Evolutionary conservation across 2,797 vertebrate species (phyloP).

Genomic region (Tragelaphus oryx): DNA sequence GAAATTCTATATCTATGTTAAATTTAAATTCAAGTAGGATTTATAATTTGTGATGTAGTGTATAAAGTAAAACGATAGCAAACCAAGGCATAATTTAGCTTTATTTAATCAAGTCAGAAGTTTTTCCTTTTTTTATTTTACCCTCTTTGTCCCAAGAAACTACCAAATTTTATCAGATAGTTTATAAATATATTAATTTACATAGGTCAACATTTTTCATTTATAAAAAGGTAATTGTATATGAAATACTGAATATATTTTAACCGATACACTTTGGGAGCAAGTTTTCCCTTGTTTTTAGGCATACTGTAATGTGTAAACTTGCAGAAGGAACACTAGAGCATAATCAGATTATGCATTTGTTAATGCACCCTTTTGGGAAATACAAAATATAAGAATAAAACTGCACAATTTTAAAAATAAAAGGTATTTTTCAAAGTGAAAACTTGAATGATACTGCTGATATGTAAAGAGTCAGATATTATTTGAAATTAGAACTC

Average conservation of each 20-base stretch:
- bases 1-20: background rate
- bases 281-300: background rate
- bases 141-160: background rate
- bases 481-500: background rate
- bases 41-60: background rate
- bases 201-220: background rate
- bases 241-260: background rate
- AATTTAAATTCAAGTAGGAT: background rate
- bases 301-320: background rate
- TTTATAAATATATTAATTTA: slow-evolving; percentile 5
- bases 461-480: background rate
- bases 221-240: background rate
- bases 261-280: background rate
- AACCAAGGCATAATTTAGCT: background rate
- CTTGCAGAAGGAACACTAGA: background rate
- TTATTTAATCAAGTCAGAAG: background rate
- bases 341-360: background rate
- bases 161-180: background rate
- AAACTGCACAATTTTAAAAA: background rate
- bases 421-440: background rate
- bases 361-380: background rate
- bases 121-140: background rate
- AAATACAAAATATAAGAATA: background rate
- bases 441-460: background rate
- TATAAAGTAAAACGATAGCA: background rate